Evolutionary conservation across 2,888 invertebrate genomes (phyloP).

Genomic region (Conops quadrifasciatus): DNA sequence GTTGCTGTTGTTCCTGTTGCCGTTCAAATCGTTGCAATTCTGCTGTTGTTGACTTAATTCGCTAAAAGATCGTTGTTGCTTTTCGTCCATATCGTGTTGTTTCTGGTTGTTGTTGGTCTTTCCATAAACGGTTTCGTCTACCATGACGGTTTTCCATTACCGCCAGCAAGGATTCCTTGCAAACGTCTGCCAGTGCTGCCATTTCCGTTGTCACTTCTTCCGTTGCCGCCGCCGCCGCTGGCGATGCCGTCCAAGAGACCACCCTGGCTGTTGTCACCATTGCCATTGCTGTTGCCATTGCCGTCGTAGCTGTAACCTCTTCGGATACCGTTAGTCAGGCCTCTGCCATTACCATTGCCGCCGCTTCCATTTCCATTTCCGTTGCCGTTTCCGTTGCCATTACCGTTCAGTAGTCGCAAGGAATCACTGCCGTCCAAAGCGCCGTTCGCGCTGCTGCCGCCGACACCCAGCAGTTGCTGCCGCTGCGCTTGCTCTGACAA

Average conservation of each 20-base stretch:
- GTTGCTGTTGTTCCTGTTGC: too few species aligned
- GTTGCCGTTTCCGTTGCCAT: slow-evolving; percentile 31
- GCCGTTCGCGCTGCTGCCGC: slow-evolving; percentile 19
- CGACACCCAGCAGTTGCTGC: slow-evolving; percentile 36
- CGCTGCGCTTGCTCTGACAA: slow-evolving; percentile 45
- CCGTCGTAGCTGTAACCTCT: slow-evolving; percentile 31
- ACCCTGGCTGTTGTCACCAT: slow-evolving; percentile 30
- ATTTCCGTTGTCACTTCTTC: slow-evolving; percentile 36
- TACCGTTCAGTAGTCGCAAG: slow-evolving; percentile 19
- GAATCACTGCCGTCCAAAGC: slow-evolving; percentile 7
- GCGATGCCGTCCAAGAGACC: too few species aligned
- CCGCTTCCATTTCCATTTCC: slow-evolving; percentile 25
- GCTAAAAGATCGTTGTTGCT: slow-evolving; percentile 35
- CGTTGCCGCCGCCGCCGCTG: slow-evolving; percentile 36
- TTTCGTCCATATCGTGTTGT: slow-evolving; percentile 32
- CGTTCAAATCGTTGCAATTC: too few species aligned
- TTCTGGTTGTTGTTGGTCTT: neutral
- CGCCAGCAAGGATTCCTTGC: slow-evolving; percentile 22
- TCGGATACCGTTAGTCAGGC: neutral
- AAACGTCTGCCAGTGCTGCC: slow-evolving; percentile 30
- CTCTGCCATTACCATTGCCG: slow-evolving; percentile 16
- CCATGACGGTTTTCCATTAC: slow-evolving; percentile 45
- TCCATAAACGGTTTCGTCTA: slow-evolving; percentile 41
- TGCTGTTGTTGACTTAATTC: slow-evolving; percentile 1
- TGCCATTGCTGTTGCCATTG: slow-evolving; percentile 26